These are phyloP conservation scores for Drosophila ogumai DNA, from an alignment of 1,140 invertebrate genomes.

Conservation along the genomic window DNA sequence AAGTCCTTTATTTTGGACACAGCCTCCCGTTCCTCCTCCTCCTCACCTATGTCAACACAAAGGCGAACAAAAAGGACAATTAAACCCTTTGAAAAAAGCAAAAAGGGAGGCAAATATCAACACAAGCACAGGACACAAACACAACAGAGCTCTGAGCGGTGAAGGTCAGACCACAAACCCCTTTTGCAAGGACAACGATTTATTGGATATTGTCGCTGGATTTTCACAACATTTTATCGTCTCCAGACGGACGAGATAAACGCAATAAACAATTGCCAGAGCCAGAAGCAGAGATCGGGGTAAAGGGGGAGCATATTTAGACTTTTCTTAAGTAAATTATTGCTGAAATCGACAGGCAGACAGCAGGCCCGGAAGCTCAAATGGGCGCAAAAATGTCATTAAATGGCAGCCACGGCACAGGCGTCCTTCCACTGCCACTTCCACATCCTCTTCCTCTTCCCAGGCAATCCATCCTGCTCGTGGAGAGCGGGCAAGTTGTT, in stretches of 20 bases:
- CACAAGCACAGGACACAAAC: constrained; percentile 40
- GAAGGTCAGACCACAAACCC: constrained; percentile 56
- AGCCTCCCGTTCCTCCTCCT: constrained; percentile 8
- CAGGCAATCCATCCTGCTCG: constrained; percentile 9
- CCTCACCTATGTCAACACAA: constrained; percentile 72
- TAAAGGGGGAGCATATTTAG: constrained; percentile 51
- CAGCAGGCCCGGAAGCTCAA: constrained; percentile 66
- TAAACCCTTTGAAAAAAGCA: constrained; percentile 73
- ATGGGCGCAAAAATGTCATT: constrained; percentile 81
- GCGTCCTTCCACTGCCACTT: constrained; percentile 12
- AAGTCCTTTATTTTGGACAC: constrained; percentile 24
- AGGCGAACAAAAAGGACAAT: constrained; percentile 74
- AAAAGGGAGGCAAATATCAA: constrained; percentile 64
- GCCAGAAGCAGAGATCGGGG: not conserved
- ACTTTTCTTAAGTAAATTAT: constrained; percentile 81
- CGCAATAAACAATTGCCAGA: constrained; percentile 74
- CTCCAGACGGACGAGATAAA: constrained; percentile 68
- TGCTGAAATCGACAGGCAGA: constrained; percentile 67
- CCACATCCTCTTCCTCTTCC: constrained; percentile 2
- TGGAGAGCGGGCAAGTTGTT: constrained; percentile 69
- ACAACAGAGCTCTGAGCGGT: constrained; percentile 26
- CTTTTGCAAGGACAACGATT: constrained; percentile 48
- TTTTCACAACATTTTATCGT: constrained; percentile 77
- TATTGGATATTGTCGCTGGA: constrained; percentile 79
- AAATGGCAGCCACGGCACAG: constrained; percentile 55